Evolutionary conservation across 2,113 vertebrate genomes (phyloP).

Genomic region (Megaptera novaeangliae): DNA sequence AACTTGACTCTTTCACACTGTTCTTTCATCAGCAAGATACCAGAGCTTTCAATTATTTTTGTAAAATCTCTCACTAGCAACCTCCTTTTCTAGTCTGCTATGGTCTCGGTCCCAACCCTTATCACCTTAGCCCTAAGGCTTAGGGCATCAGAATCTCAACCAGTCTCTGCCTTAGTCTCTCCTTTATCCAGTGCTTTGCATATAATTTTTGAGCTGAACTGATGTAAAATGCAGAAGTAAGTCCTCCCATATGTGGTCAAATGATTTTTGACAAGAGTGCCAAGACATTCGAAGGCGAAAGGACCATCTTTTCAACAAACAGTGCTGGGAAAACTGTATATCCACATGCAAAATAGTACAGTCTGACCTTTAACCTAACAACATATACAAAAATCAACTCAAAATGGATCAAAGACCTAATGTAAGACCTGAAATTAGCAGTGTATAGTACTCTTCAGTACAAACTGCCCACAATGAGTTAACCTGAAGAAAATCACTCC

Average conservation of each 20-base stretch:
- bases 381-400: not conserved
- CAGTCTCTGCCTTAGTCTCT: accelerated
- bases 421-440: not conserved
- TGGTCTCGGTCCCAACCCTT: no score
- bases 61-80: not conserved
- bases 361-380: not conserved
- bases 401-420: not conserved
- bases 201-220: not conserved
- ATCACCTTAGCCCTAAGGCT: no score
- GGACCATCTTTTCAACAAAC: not conserved
- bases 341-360: not conserved
- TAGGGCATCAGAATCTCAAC: not conserved
- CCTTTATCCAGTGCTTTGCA: no score
- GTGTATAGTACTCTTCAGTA: accelerated
- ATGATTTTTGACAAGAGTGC: not conserved
- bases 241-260: no score
- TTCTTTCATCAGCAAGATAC: not conserved
- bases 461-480: not conserved
- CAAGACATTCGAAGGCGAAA: not conserved
- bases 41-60: not conserved
- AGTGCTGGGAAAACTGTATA: not conserved
- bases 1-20: not conserved
- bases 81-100: not conserved
- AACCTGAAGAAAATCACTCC: not conserved
- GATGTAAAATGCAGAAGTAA: not conserved